Evolutionary conservation across 1,140 invertebrate genomes (phyloP).

Genomic region (Drosophila insularis): DNA sequence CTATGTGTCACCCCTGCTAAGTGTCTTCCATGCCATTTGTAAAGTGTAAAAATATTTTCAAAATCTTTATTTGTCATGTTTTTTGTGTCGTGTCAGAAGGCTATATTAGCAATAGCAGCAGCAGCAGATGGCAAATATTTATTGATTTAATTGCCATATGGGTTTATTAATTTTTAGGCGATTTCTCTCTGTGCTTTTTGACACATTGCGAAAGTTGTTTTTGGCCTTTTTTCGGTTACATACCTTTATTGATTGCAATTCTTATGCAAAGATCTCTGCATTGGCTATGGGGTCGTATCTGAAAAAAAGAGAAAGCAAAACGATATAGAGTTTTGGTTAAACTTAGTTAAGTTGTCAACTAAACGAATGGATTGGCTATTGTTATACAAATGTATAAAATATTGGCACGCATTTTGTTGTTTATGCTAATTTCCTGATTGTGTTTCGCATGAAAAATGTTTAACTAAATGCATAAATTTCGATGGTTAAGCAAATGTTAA

Average conservation of each 20-base stretch:
- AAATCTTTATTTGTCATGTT: conserved; percentile 60
- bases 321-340: not conserved
- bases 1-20: conserved; percentile 31
- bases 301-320: conserved; percentile 69
- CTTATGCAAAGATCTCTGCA: conserved; percentile 53
- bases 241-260: conserved; percentile 72
- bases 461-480: conserved; percentile 57
- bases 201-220: conserved; percentile 23
- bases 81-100: conserved; percentile 60
- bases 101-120: conserved; percentile 23
- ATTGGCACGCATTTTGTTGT: conserved; percentile 48
- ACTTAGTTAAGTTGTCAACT: conserved; percentile 56
- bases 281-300: conserved; percentile 22
- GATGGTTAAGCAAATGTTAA: conserved; percentile 35
- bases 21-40: conserved; percentile 50
- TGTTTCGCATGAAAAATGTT: conserved; percentile 58
- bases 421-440: conserved; percentile 47
- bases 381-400: conserved; percentile 35
- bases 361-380: conserved; percentile 39
- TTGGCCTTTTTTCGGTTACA: conserved; percentile 16
- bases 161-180: conserved; percentile 18
- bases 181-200: not conserved
- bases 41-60: conserved; percentile 50
- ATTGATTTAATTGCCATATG: conserved; percentile 73
- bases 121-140: conserved; percentile 68